These are phyloP conservation scores for Glaucopsyche alexis DNA, from an alignment of 2,888 invertebrate species.

Conservation along the genomic window DNA sequence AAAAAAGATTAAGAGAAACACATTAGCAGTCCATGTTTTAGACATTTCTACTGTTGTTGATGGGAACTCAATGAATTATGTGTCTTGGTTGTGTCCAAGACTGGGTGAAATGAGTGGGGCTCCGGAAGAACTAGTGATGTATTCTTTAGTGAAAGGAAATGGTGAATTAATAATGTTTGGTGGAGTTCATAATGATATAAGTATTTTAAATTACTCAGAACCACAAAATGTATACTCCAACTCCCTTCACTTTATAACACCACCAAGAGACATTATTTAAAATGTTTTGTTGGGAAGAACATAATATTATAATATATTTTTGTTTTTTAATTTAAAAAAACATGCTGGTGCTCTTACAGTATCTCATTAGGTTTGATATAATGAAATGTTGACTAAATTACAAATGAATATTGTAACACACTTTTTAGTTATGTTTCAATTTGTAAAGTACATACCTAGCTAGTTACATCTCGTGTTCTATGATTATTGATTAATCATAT, in stretches of 20 bases:
- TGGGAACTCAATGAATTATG: constrained; percentile 82
- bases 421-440: too few species aligned
- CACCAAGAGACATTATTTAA: constrained; percentile 85
- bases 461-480: too few species aligned
- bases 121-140: constrained; percentile 94
- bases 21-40: constrained; percentile 90
- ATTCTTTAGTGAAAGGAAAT: constrained; percentile 92
- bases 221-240: constrained; percentile 86
- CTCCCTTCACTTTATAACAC: constrained; percentile 87
- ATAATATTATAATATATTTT: constrained; percentile 1
- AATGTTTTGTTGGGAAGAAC: constrained; percentile 20
- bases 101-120: constrained; percentile 83
- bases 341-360: constrained; percentile 5
- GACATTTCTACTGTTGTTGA: constrained; percentile 88
- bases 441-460: too few species aligned
- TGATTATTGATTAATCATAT: too few species aligned
- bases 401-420: too few species aligned
- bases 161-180: constrained; percentile 97
- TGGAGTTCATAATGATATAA: constrained; percentile 92
- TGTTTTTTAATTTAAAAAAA: constrained; percentile 5
- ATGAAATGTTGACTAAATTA: too few species aligned
- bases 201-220: constrained; percentile 79
- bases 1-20: constrained; percentile 83
- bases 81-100: constrained; percentile 85
- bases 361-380: not conserved